Conservation (phyloP, 2,888 invertebrate genomes). For the Cyclophora punctaria region DNA sequence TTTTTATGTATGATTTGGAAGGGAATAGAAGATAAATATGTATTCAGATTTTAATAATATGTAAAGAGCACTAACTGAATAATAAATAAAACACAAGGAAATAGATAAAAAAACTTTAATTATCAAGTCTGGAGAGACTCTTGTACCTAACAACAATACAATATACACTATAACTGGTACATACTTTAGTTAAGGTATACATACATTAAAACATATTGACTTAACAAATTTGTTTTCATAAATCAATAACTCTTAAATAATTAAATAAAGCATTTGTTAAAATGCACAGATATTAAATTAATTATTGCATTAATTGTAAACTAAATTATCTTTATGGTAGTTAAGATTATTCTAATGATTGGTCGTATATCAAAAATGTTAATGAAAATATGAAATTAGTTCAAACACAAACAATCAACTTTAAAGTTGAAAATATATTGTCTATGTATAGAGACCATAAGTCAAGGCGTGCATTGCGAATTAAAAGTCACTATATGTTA, state of each 20-base stretch:
- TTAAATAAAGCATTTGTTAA: background rate
- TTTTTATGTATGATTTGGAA: no score
- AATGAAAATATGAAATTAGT: no score
- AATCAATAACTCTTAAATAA: background rate
- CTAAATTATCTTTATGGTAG: slow-evolving; percentile 17
- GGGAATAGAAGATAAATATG: no score
- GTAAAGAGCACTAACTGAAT: background rate
- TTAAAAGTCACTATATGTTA: no score
- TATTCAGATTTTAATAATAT: background rate
- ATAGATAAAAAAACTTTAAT: slow-evolving; percentile 65
- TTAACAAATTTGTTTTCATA: slow-evolving; percentile 9
- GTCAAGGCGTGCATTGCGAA: no score
- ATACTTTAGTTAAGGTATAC: slow-evolving; percentile 31
- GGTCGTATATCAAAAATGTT: no score
- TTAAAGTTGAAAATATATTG: no score
- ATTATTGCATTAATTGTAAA: slow-evolving; percentile 7
- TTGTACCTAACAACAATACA: slow-evolving; percentile 61
- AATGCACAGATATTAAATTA: background rate
- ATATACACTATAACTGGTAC: slow-evolving; percentile 52
- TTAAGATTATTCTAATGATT: no score
- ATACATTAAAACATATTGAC: slow-evolving; percentile 28
- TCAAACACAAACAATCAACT: no score
- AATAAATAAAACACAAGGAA: slow-evolving; percentile 24
- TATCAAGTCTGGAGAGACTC: slow-evolving; percentile 55
- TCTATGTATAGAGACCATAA: no score